Evolutionary conservation across 2,888 invertebrate species (phyloP).

Genomic region (Corythucha ciliata): DNA sequence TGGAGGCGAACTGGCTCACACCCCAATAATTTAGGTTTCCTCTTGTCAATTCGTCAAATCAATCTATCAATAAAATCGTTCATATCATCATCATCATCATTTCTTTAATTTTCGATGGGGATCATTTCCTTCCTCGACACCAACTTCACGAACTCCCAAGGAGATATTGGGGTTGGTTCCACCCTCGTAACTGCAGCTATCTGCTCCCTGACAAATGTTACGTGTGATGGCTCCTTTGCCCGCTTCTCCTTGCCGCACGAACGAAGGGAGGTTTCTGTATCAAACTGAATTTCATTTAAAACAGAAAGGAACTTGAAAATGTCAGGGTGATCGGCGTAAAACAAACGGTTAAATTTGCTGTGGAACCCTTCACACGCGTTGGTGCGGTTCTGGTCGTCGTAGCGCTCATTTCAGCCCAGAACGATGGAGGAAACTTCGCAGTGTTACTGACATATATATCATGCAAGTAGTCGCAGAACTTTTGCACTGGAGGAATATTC

Average conservation of each 20-base stretch:
- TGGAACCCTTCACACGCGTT: constrained; percentile 1
- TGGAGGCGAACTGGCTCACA: no score
- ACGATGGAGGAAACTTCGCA: neutral
- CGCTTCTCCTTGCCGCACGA: neutral
- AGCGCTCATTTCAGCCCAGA: neutral
- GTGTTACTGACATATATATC: neutral
- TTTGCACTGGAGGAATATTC: neutral
- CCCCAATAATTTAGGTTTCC: no score
- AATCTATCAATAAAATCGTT: no score
- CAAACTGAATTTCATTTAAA: neutral
- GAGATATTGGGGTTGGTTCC: neutral
- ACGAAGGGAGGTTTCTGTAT: neutral
- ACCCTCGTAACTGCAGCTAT: neutral
- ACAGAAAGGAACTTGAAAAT: neutral
- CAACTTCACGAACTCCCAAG: neutral
- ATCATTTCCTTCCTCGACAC: neutral
- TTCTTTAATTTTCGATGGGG: no score
- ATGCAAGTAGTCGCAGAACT: neutral
- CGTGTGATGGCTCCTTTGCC: neutral
- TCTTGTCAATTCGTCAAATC: no score
- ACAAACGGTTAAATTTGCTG: neutral
- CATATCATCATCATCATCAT: no score
- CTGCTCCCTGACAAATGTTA: neutral
- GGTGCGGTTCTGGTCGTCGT: neutral
- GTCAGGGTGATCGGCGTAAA: neutral